Percentiles rank a stretch among this genome's conserved stretches.
Conservation (phyloP, 2,113 vertebrate species). For the Malaclemys terrapin region DNA sequence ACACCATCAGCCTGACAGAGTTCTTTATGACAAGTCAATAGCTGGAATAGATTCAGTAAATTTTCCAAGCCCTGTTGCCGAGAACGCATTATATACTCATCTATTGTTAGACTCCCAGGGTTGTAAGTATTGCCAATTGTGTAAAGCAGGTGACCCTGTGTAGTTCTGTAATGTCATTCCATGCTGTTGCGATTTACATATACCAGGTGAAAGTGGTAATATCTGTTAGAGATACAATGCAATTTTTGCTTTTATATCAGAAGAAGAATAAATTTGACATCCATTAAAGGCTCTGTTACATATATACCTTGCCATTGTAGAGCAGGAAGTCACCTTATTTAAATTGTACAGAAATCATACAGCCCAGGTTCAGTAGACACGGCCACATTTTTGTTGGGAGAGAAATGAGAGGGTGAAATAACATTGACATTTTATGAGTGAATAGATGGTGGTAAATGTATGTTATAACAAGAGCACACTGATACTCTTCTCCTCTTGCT, state of each 20-base stretch:
- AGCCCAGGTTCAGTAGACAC: not conserved
- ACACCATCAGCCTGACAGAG: slow-evolving; percentile 47
- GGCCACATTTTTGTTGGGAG: not conserved
- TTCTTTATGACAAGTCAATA: slow-evolving; percentile 55
- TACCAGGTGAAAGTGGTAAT: slow-evolving; percentile 52
- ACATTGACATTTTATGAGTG: slow-evolving; percentile 35
- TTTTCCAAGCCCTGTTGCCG: not conserved
- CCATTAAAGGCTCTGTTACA: slow-evolving; percentile 36
- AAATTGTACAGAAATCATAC: slow-evolving; percentile 19
- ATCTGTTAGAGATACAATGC: slow-evolving; percentile 46
- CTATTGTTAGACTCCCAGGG: not conserved
- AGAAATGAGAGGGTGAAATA: slow-evolving; percentile 29
- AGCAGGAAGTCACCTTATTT: slow-evolving; percentile 55
- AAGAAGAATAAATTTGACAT: slow-evolving; percentile 59
- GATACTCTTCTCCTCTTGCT: slow-evolving; percentile 38
- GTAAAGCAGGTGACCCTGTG: not conserved
- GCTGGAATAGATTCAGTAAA: slow-evolving; percentile 44
- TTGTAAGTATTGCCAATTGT: slow-evolving; percentile 24
- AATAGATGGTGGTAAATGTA: slow-evolving; percentile 40
- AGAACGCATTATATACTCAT: not conserved
- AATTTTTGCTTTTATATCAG: slow-evolving; percentile 48
- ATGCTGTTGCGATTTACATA: slow-evolving; percentile 39
- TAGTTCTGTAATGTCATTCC: not conserved
- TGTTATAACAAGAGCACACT: slow-evolving; percentile 11
- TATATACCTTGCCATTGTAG: not conserved